phyloP scores from a whole-genome alignment of 2,113 vertebrate genomes.

The Loxodonta africana region DNA sequence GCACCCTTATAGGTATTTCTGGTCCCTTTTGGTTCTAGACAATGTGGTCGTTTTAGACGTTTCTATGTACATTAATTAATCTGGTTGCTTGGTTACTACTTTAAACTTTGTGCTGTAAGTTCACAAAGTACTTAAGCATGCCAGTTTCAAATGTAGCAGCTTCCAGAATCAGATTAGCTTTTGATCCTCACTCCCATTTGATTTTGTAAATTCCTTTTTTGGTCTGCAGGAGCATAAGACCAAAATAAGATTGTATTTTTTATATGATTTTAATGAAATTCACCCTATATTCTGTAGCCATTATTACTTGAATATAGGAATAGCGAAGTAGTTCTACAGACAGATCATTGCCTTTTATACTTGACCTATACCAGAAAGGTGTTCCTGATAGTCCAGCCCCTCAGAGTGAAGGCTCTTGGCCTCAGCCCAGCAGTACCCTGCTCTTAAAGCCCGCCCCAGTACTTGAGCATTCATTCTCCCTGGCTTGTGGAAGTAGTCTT shows the following conservation, averaged over 20 bases:
- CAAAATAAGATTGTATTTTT: constrained; percentile 31
- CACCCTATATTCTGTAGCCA: not conserved
- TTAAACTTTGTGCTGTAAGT: constrained; percentile 49
- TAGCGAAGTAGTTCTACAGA: not conserved
- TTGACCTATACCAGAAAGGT: constrained; percentile 15
- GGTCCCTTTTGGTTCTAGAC: constrained; percentile 26
- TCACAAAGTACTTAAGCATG: not conserved
- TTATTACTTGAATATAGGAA: constrained; percentile 35
- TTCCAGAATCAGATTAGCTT: constrained; percentile 38
- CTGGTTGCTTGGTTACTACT: constrained; percentile 4
- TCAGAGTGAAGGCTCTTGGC: not conserved
- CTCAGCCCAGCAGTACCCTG: not conserved
- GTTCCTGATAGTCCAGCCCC: not conserved
- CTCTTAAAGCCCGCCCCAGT: not conserved
- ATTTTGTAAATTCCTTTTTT: constrained; percentile 41
- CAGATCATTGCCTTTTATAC: constrained; percentile 22
- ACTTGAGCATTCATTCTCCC: not conserved
- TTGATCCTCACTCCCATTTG: not conserved
- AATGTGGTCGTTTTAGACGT: constrained; percentile 6
- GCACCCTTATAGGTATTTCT: not conserved
- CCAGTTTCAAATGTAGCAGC: constrained; percentile 21
- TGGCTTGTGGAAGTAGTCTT: not conserved
- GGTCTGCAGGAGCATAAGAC: not conserved
- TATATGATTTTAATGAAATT: constrained; percentile 38
- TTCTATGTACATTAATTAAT: constrained; percentile 2